Base-by-base conservation (phyloP, 2,888 invertebrate species). In the Periphyllus acericola region DNA sequence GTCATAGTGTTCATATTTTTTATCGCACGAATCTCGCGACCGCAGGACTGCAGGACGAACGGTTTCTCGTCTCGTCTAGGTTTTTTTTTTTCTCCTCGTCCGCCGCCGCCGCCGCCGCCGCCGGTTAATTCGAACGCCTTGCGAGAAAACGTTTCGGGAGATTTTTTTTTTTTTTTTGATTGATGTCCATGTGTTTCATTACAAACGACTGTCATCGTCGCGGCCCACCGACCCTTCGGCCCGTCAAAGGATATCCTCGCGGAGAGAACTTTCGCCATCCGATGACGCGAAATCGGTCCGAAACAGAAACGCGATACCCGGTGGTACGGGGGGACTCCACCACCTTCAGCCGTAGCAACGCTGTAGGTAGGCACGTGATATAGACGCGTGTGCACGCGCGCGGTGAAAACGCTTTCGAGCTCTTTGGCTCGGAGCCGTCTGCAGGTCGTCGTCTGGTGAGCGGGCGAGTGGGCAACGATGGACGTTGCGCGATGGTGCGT, bases 111-210 rank as follows among this genome's bases (percentile, higher is more conserved):
- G 32, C 9, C 9, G 8, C 66, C 46, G 40, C 25, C 5, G n/a
- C 19, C 3, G 78, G 84, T 79, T 79, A 72, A 86, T 79, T 79
- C 72, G 68, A 85, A 52, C 6, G n/a, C 19, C 66, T 21, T 52
- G 68, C 8, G 78, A 68, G 60, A 60, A 46, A 46, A 85, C 6
- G 25, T 17, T 29, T 1, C 11, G 71, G 29, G n/a, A n/a, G n/a
- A 4, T 32, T 72, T 72, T 72, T 72, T 72, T 72, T 40, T 75
- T 75, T 75, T 32, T 75, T 34, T 71, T 86, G 86, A 86, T 86
- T 86, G 86, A 86, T 79, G 32, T 86, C 86, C 86, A 25, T 80
- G 86, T 80, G 86, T 86, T 86, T 86, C 72, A 80, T 86, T 80
- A 86, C 86, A 86, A 80, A 79, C 55, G 36, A 52, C 78, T 85